A percentile compares a stretch with the other conserved stretches of the same genome.
These are phyloP conservation scores for Tauraco erythrolophus DNA, from an alignment of 2,113 vertebrate genomes.

Conservation along the genomic window DNA sequence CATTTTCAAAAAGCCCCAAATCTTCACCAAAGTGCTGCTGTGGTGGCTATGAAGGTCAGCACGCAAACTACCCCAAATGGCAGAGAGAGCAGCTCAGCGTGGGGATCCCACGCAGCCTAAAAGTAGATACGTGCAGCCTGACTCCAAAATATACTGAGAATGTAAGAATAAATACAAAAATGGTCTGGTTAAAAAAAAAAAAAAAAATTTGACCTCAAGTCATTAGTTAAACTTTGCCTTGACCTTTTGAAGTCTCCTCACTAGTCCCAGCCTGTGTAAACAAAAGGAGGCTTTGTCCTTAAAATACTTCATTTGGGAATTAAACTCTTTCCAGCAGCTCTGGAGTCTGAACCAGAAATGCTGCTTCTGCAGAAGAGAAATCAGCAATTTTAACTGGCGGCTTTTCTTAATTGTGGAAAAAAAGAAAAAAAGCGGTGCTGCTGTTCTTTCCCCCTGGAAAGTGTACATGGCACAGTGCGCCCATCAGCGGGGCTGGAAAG, in stretches of 20 bases:
- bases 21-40: not conserved
- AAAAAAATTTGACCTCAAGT: not conserved
- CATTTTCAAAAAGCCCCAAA: not conserved
- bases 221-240: not conserved
- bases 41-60: not conserved
- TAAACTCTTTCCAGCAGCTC: not conserved
- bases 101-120: not conserved
- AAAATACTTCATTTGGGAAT: not conserved
- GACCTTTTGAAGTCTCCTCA: not conserved
- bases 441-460: not conserved
- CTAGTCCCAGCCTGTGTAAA: not conserved
- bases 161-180: not conserved
- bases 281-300: not conserved
- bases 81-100: not conserved
- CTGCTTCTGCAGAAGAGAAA: not conserved
- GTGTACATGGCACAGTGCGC: rapidly evolving
- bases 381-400: not conserved
- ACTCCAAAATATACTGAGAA: not conserved
- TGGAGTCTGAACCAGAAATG: not conserved
- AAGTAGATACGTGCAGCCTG: not conserved
- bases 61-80: not conserved
- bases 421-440: not conserved
- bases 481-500: not conserved
- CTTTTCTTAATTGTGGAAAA: not conserved
- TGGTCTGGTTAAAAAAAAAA: not conserved